Base-by-base conservation (phyloP, 2,113 vertebrate genomes). In the Perognathus longimembris region DNA sequence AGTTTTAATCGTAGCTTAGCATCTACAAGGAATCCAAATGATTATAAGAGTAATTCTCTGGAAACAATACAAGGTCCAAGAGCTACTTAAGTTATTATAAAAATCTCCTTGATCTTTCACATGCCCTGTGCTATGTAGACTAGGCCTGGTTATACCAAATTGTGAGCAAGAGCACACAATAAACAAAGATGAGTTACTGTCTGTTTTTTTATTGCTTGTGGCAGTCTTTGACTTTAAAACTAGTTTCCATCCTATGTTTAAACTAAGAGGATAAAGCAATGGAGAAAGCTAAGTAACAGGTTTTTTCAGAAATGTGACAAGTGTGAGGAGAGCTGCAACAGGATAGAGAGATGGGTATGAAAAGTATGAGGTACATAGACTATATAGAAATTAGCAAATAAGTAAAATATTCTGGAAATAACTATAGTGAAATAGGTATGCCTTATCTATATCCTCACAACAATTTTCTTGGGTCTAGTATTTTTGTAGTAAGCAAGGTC, bases 41-140 rank as follows among this genome's bases (percentile, higher is more conserved):
- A 59, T 50, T 90, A 59, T 26, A 77, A 40, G 26, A 83, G 8
- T 63, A 81, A 74, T 45, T 76, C 84, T 42, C 32, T 7, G 12
- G 5, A 4, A 85, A 73, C 7, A 73, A 70, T 2, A 7, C 61
- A 74, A 95, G 50, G 89, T 89, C 73, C 87, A 94, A 95, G 81
- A 50, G n/a, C 7, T 38, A 28, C 50, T 36, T 61, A 81, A 36
- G 21, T 67, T 75, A 63, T 50, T 61, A 40, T 15, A 1, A 54
- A 50, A 79, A 12, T 78, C 34, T 86, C 81, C 89, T 67, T 93
- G 81, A 91, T 92, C 92, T 88, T 74, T n/a, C n/a, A 42, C 79
- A 59, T 77, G 77, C 18, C 21, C 21, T 81, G 15, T 26, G 71
- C 54, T 30, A 76, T 28, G 32, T 54, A 18, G 15, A 67, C 57